Percentiles rank a stretch among this genome's conserved stretches.
Evolutionary conservation across 2,113 vertebrate genomes (phyloP).

Genomic region (Fukomys damarensis): DNA sequence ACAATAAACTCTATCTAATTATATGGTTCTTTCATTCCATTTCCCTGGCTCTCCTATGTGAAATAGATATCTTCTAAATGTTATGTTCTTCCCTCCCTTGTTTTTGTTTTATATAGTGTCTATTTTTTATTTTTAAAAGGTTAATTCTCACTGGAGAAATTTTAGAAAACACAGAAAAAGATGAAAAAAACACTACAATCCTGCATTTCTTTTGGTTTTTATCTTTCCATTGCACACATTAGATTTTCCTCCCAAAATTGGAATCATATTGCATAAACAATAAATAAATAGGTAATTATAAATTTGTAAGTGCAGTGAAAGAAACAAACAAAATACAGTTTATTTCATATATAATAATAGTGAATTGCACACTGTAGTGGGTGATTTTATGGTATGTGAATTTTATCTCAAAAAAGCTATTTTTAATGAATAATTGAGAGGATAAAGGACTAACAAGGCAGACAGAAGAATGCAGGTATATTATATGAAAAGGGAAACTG

Average conservation of each 20-base stretch:
- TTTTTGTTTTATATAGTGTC: background rate
- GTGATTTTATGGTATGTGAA: background rate
- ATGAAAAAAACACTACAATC: background rate
- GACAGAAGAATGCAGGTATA: background rate
- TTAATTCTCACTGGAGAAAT: background rate
- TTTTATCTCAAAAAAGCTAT: slow-evolving; percentile 39
- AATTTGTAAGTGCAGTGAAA: background rate
- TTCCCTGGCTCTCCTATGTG: background rate
- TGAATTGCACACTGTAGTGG: background rate
- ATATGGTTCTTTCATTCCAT: background rate
- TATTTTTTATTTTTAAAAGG: background rate
- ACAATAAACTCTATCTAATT: background rate
- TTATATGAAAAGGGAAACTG: background rate
- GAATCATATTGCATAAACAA: background rate
- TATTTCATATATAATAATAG: slow-evolving; percentile 24
- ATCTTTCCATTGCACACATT: background rate
- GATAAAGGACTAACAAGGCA: background rate
- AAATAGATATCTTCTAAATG: slow-evolving; percentile 19
- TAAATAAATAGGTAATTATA: background rate
- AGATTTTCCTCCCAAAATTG: slow-evolving; percentile 39
- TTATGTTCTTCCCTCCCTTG: background rate
- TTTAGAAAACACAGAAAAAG: background rate
- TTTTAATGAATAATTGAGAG: background rate
- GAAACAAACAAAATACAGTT: background rate
- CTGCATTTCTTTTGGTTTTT: slow-evolving; percentile 33